These are phyloP conservation scores for Bombus breviceps DNA, from an alignment of 1,140 invertebrate genomes.

Conservation along the genomic window DNA sequence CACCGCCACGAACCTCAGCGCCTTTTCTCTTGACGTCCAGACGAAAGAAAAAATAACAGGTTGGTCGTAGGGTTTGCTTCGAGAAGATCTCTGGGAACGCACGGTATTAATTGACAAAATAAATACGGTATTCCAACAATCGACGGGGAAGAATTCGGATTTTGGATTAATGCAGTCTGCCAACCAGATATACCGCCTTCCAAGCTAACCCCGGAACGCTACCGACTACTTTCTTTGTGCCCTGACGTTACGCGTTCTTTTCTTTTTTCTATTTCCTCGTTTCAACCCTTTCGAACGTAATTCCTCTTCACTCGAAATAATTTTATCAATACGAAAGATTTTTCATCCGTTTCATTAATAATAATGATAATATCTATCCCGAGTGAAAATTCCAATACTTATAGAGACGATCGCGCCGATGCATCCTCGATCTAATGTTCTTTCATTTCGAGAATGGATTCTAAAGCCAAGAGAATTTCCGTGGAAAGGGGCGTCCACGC, in stretches of 20 bases:
- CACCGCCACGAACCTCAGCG: neutral
- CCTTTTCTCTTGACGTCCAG: constrained; percentile 11
- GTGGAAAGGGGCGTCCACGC: constrained; percentile 49
- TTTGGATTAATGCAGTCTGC: constrained; percentile 26
- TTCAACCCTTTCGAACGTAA: too few relatives aligned
- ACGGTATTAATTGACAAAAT: constrained; percentile 70
- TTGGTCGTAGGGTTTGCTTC: constrained; percentile 7
- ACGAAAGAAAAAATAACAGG: constrained; percentile 34
- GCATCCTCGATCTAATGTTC: neutral
- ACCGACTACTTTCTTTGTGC: neutral
- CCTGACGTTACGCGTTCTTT: too few relatives aligned
- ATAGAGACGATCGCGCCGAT: too few relatives aligned
- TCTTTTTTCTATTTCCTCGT: neutral
- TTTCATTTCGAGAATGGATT: constrained; percentile 9
- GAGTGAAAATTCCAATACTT: too few relatives aligned
- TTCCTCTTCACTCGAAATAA: neutral
- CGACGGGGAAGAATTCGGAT: constrained; percentile 21
- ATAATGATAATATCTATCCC: too few relatives aligned
- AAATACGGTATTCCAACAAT: constrained; percentile 56
- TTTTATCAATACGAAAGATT: too few relatives aligned
- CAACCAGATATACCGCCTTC: neutral
- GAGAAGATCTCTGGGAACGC: constrained; percentile 27
- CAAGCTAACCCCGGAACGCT: neutral
- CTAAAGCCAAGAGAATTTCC: constrained; percentile 4
- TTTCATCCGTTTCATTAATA: too few relatives aligned